phyloP scores from a whole-genome alignment of 2,113 vertebrate species.

The Salvator merianae region DNA sequence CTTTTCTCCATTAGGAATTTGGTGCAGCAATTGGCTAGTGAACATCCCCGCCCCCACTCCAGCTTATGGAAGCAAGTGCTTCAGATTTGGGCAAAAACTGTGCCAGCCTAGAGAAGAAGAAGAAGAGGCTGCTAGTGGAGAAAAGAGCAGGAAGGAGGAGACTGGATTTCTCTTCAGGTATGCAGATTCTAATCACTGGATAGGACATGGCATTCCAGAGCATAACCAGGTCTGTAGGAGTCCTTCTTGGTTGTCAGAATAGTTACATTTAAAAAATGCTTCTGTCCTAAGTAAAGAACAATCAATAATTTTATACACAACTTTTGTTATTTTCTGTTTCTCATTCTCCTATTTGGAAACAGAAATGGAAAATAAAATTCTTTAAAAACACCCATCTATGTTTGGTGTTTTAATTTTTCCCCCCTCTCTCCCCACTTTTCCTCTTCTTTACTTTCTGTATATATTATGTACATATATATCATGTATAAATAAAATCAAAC shows the following conservation, averaged over 20 bases:
- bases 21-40: neutral
- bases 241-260: neutral
- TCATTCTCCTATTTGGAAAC: constrained; percentile 13
- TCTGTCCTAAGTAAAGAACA: neutral
- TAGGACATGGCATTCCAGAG: neutral
- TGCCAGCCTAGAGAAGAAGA: neutral
- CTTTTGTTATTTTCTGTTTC: constrained; percentile 1
- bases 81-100: neutral
- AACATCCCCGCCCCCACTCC: neutral
- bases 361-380: constrained; percentile 20
- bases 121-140: neutral
- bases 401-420: no score
- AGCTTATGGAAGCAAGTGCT: neutral
- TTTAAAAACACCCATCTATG: neutral
- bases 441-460: neutral
- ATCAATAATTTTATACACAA: constrained; percentile 11
- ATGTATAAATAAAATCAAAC: neutral
- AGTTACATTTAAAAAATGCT: neutral
- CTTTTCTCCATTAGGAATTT: neutral
- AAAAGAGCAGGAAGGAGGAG: neutral
- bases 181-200: rapidly evolving
- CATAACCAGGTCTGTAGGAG: rapidly evolving
- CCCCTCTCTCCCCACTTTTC: neutral
- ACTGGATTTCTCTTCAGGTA: neutral
- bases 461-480: neutral